Base-by-base conservation (phyloP, 2,113 vertebrate genomes). In the Polypterus bichir region DNA sequence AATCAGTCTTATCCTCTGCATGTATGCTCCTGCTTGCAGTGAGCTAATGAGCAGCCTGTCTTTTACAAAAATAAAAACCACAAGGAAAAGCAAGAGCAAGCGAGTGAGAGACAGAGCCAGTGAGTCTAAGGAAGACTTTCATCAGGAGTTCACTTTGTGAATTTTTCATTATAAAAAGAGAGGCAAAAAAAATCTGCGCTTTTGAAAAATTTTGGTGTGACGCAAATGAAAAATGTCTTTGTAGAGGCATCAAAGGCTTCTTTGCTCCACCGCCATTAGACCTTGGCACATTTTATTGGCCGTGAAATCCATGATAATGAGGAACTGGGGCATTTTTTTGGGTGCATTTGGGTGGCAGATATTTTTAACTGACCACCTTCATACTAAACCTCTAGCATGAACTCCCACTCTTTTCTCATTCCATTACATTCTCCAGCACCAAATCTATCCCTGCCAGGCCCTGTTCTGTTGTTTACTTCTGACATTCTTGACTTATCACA, bases 41-140 rank as follows among this genome's bases (percentile, higher is more conserved):
- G 71, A 77, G 75, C 74, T 82, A 80, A 80, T 80, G 77, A 84
- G 82, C 74, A 74, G 63, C 66, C 71, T 48, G 47, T 67, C 69
- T 64, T 27, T 27, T 27, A 27, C 27, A 27, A 27, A 27, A 27
- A 59, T 6, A 46, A 57, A 51, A 55, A 44, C 46, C 47, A 11
- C 64, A 70, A 60, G 7, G 59, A 72, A 66, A 64, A 64, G 62
- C 68, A 64, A 63, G 70, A 69, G 64, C 64, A 54, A 70, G 70
- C 59, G 49, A 54, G 54, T 47, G 7, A 52, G 47, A 65, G 58
- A 57, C 61, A 56, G 67, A 46, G 56, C 53, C 47, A 66, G 63
- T 9, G 60, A 8, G 52, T 64, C 66, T 7, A 49, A 47, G 64
- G 44, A 54, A 5, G 10, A 64, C 54, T 70, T 71, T 69, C 64